Conservation (phyloP, 2,888 invertebrate species). For the Pandemis corylana region DNA sequence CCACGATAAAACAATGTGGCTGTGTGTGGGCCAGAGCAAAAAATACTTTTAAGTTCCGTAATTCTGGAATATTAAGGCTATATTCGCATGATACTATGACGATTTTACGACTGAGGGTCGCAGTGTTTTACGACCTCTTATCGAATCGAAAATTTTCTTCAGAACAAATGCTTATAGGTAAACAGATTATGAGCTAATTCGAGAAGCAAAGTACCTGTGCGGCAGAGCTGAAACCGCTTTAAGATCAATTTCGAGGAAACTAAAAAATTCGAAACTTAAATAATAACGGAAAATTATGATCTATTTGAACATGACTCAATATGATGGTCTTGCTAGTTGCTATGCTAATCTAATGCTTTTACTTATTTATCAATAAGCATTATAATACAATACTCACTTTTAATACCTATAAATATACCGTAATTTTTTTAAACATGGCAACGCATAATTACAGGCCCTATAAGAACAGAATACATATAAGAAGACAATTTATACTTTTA, state of each 20-base stretch:
- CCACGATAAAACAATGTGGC: constrained; percentile 76
- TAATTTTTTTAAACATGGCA: neutral
- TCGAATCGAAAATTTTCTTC: constrained; percentile 75
- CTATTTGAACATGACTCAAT: too few species aligned
- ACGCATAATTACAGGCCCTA: neutral
- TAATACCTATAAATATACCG: neutral
- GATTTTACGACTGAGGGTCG: constrained; percentile 76
- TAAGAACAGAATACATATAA: neutral
- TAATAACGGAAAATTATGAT: too few species aligned
- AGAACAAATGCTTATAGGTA: constrained; percentile 66
- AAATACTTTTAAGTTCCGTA: constrained; percentile 60
- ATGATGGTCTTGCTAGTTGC: too few species aligned
- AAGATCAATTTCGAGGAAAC: neutral
- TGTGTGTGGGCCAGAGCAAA: constrained; percentile 66
- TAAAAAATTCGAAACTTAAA: neutral
- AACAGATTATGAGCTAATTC: constrained; percentile 60
- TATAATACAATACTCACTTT: neutral
- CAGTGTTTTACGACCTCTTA: constrained; percentile 80
- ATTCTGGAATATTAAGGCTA: constrained; percentile 64
- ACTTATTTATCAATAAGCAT: neutral
- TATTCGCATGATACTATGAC: constrained; percentile 66
- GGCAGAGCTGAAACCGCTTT: neutral
- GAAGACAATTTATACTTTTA: constrained; percentile 14
- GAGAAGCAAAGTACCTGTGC: constrained; percentile 47
- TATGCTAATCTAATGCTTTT: neutral